Conservation (phyloP, 2,113 vertebrate species). For the Gopherus evgoodei region DNA sequence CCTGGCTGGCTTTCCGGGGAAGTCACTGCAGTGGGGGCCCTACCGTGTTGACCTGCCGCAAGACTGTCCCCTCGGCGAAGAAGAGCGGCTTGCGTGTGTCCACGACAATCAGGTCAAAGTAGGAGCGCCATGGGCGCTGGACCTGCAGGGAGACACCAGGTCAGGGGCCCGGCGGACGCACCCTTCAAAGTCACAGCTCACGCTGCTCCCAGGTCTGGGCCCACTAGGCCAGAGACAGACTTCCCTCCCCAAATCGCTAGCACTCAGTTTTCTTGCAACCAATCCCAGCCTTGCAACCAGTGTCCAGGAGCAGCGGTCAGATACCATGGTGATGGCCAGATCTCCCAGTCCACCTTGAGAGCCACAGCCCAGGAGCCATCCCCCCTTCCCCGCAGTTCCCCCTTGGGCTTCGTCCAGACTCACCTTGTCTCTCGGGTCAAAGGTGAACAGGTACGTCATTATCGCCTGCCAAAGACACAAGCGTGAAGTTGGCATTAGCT, state of each 20-base stretch:
- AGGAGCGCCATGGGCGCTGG: conserved; percentile 76
- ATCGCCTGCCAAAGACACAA: conserved; percentile 74
- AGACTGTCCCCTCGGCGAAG: conserved; percentile 81
- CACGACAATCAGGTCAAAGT: conserved; percentile 84
- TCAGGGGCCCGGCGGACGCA: neutral
- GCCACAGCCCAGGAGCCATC: too few species aligned
- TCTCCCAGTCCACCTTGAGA: neutral
- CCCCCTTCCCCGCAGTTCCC: too few species aligned
- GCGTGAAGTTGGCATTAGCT: neutral
- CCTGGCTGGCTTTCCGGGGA: too few species aligned
- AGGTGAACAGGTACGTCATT: conserved; percentile 82
- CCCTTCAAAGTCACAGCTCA: neutral
- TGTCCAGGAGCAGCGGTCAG: neutral
- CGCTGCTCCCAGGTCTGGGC: too few species aligned
- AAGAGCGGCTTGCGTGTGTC: conserved; percentile 84
- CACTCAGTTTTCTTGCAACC: too few species aligned
- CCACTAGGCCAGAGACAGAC: neutral
- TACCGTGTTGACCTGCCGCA: conserved; percentile 85
- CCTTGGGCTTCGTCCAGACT: neutral
- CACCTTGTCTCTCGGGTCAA: conserved; percentile 60
- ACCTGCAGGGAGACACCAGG: conserved; percentile 34
- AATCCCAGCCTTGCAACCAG: too few species aligned
- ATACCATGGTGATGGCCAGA: too few species aligned
- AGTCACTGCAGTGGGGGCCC: neutral
- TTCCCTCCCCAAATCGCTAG: too few species aligned